Evolutionary conservation across 1,140 invertebrate species (phyloP).

Genomic region (Aphelenchoides avenae): DNA sequence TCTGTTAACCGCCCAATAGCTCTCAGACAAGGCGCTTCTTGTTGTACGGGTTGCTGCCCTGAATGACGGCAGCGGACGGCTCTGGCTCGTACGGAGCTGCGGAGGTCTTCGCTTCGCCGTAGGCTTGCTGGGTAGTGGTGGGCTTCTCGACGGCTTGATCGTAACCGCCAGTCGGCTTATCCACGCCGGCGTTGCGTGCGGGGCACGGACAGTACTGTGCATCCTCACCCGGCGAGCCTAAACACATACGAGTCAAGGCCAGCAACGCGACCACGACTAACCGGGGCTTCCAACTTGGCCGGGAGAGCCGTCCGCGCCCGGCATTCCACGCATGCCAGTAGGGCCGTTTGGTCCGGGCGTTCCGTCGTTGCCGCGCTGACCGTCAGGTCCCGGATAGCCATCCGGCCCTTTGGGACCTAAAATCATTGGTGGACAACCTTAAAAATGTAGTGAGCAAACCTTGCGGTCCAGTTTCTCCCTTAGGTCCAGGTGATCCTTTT

Average conservation of each 20-base stretch:
- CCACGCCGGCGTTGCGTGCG: conserved; percentile 32
- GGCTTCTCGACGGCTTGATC: no score
- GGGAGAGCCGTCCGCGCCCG: conserved; percentile 45
- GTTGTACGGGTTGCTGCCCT: no score
- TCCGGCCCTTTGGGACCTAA: conserved; percentile 44
- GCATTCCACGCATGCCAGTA: conserved; percentile 25
- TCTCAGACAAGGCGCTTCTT: no score
- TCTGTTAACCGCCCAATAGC: no score
- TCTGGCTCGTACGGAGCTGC: conserved; percentile 5
- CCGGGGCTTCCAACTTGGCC: conserved; percentile 27
- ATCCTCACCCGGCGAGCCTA: conserved; percentile 29
- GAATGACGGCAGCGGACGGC: no score
- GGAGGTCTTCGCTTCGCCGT: neutral
- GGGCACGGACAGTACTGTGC: conserved; percentile 47
- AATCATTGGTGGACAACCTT: no score
- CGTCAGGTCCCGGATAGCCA: conserved; percentile 45
- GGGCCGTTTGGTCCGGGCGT: conserved; percentile 17
- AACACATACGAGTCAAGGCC: no score
- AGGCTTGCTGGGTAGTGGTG: no score
- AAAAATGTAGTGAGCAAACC: neutral
- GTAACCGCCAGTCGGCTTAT: conserved; percentile 28
- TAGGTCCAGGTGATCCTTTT: conserved; percentile 33
- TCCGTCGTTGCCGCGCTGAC: conserved; percentile 45
- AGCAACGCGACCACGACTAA: no score
- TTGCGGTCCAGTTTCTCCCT: conserved; percentile 27